Conservation (phyloP, 2,888 invertebrate species). For the Allacma fusca region DNA sequence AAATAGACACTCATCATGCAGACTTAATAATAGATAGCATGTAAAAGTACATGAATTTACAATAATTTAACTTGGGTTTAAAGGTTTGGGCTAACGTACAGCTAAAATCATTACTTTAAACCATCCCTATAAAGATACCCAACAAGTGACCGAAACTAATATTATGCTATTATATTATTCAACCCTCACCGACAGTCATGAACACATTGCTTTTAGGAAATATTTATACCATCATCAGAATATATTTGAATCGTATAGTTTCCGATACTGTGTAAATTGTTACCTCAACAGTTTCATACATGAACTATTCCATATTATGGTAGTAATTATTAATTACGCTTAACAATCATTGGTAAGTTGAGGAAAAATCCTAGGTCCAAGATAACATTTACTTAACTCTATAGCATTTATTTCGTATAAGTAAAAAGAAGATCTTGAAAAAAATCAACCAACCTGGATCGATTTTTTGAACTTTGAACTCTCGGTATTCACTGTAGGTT, state of each 20-base stretch:
- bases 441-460: conserved; percentile 41
- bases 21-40: no score
- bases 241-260: neutral
- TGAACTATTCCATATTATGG: neutral
- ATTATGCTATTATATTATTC: neutral
- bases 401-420: neutral
- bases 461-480: conserved; percentile 27
- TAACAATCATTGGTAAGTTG: neutral
- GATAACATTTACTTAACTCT: conserved; percentile 1
- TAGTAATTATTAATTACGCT: neutral
- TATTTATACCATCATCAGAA: neutral
- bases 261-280: neutral
- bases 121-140: neutral
- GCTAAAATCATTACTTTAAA: neutral
- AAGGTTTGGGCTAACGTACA: neutral
- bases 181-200: neutral
- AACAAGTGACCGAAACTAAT: neutral
- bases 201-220: conserved; percentile 14
- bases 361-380: neutral
- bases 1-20: no score
- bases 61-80: neutral
- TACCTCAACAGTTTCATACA: neutral
- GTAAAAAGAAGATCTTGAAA: conserved; percentile 4
- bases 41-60: neutral
- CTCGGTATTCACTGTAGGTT: conserved; percentile 19